Conservation (phyloP, 2,113 vertebrate genomes). For the Percopsis transmontana region DNA sequence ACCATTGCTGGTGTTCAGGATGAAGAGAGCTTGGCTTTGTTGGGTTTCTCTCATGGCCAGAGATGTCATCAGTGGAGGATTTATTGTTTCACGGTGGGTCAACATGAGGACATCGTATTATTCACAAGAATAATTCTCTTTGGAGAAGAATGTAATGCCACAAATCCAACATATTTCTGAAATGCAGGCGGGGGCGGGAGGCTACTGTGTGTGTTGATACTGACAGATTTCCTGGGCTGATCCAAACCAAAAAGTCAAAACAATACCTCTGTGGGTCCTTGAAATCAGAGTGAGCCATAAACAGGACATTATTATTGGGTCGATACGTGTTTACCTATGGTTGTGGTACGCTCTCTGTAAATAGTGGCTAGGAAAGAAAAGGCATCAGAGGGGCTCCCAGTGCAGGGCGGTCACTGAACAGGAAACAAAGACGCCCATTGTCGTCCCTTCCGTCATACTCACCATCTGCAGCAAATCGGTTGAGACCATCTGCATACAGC, state of each 20-base stretch:
- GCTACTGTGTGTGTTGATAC: constrained; percentile 6
- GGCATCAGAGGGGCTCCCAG: neutral
- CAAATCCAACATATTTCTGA: constrained; percentile 17
- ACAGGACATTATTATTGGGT: constrained; percentile 17
- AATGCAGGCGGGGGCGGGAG: neutral
- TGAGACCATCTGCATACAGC: constrained; percentile 99
- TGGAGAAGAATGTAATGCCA: neutral
- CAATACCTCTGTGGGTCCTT: neutral
- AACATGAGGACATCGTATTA: constrained; percentile 12
- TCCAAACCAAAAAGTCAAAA: constrained; percentile 8
- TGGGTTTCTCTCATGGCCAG: constrained; percentile 39
- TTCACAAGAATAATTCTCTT: constrained; percentile 18
- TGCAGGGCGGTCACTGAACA: constrained; percentile 18
- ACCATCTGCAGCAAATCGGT: constrained; percentile 97
- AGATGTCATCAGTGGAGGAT: constrained; percentile 25
- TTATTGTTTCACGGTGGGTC: constrained; percentile 35
- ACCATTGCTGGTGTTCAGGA: constrained; percentile 25
- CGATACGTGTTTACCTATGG: constrained; percentile 31
- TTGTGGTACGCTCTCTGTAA: constrained; percentile 14
- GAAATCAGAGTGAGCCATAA: neutral
- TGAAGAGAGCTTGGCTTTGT: constrained; percentile 23
- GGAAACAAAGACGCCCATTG: constrained; percentile 20
- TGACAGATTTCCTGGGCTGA: neutral
- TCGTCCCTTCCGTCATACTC: constrained; percentile 68
- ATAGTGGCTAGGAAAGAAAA: neutral